phyloP scores from a whole-genome alignment of 37 sponge, comb jelly and placozoan genomes.

The Dysidea cf. avara region DNA sequence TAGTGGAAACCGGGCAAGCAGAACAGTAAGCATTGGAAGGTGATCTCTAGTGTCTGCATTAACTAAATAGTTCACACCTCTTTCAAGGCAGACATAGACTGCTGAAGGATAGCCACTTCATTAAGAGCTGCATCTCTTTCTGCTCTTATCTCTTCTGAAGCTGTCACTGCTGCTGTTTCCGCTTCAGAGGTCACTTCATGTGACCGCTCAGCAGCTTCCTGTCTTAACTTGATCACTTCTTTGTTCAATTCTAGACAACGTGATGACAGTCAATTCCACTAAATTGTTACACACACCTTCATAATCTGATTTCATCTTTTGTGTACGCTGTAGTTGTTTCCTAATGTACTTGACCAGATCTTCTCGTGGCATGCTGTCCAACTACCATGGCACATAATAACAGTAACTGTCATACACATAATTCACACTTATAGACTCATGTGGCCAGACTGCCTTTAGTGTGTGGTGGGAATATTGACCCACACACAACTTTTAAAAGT shows the following conservation, averaged over 20 bases:
- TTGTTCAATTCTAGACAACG: background rate
- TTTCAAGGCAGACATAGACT: constrained; percentile 3
- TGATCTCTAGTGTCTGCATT: too few relatives aligned
- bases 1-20: too few relatives aligned
- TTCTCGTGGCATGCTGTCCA: constrained; percentile 71
- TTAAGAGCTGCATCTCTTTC: constrained; percentile 47
- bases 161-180: background rate
- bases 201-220: constrained; percentile 17
- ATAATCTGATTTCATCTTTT: constrained; percentile 56
- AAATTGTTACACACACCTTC: constrained; percentile 41
- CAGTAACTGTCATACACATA: too few relatives aligned
- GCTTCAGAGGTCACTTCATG: background rate
- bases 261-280: background rate
- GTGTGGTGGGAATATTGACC: too few relatives aligned
- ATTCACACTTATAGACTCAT: too few relatives aligned
- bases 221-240: constrained; percentile 20
- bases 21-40: too few relatives aligned
- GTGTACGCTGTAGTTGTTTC: constrained; percentile 71
- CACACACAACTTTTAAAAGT: too few relatives aligned
- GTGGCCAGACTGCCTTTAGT: too few relatives aligned
- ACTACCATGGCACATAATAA: too few relatives aligned
- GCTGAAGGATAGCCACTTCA: constrained; percentile 17
- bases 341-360: constrained; percentile 79
- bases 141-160: constrained; percentile 24
- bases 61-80: background rate